Base-by-base conservation (phyloP, 2,113 vertebrate genomes). In the Isurus oxyrinchus region DNA sequence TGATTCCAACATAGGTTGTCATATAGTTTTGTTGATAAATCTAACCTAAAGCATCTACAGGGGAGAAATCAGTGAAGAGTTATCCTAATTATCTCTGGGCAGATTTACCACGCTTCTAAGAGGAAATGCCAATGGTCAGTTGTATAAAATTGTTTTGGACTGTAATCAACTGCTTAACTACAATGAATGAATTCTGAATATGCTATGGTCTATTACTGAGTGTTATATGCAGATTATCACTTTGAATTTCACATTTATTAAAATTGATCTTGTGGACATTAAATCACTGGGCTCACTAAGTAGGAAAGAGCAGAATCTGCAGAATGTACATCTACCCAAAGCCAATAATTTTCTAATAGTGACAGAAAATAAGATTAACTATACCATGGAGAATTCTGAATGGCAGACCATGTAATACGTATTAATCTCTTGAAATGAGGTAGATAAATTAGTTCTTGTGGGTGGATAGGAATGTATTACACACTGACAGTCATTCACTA, bases 341-440 rank as follows among this genome's bases (percentile, higher is more conserved):
- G 40, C 81, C 81, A 84, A 49, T 84, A 84, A 44, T 84, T 84
- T 84, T 44, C 40, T 40, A 84, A 44, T 84, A 40, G 40, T 84
- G 81, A 44, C n/a, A 44, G 81, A 49, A 81, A 81, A 35, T 81
- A 81, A 81, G n/a, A 44, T 84, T 84, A 84, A 84, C 0, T 84
- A n/a, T 84, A 84, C 81, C n/a, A 31, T 91, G 25, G 53, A 91
- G 31, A 91, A 91, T 59, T 91, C 27, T 91, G 88, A 59, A 91
- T 91, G 55, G 55, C 55, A 91, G 55, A 91, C 55, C 31, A 59
- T 91, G 88, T 57, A 91, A 59, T 91, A 59, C 55, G 86, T 59
- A 59, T 59, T 91, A 57, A 91, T 91, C 27, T 91, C 55, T 59
- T 59, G 27, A 59, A 57, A 61, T 59, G 55, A 59, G 14, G 11